These are phyloP conservation scores for Petrocephalus microphthalmus DNA, from an alignment of 2,113 vertebrate species.

Conservation along the genomic window DNA sequence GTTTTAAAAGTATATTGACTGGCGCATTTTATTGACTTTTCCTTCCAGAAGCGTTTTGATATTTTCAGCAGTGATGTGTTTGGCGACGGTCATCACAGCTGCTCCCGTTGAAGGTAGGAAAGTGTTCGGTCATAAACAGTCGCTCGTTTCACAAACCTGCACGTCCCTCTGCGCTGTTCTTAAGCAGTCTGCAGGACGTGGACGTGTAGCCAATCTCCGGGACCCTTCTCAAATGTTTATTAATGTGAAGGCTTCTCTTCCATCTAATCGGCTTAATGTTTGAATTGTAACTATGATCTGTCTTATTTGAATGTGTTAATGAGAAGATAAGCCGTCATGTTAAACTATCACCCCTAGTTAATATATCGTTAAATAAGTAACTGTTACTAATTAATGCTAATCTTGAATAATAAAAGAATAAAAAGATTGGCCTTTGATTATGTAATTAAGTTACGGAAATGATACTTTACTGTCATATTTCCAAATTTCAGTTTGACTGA, in stretches of 20 bases:
- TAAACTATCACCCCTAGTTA: not conserved
- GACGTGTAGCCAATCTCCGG: not conserved
- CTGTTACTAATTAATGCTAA: not conserved
- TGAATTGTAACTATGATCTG: not conserved
- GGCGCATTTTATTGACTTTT: not conserved
- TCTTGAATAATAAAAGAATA: not conserved
- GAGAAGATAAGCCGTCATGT: not conserved
- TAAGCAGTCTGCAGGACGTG: too few species aligned
- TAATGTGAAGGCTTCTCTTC: not conserved
- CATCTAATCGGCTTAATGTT: not conserved
- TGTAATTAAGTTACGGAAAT: not conserved
- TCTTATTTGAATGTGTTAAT: not conserved
- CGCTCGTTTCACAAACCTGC: not conserved
- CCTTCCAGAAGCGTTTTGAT: slow-evolving; percentile 50
- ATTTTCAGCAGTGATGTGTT: slow-evolving; percentile 40
- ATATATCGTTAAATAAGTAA: not conserved
- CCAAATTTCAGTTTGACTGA: not conserved
- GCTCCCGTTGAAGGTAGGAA: slow-evolving; percentile 59
- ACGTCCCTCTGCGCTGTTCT: not conserved
- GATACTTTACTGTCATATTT: not conserved
- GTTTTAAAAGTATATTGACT: not conserved
- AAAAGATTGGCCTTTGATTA: not conserved
- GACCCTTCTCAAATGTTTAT: not conserved
- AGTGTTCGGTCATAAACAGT: not conserved
- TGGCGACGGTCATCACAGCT: slow-evolving; percentile 36